Evolutionary conservation across 2,797 vertebrate species (phyloP).

Genomic region (Platyrinchus mystaceus): DNA sequence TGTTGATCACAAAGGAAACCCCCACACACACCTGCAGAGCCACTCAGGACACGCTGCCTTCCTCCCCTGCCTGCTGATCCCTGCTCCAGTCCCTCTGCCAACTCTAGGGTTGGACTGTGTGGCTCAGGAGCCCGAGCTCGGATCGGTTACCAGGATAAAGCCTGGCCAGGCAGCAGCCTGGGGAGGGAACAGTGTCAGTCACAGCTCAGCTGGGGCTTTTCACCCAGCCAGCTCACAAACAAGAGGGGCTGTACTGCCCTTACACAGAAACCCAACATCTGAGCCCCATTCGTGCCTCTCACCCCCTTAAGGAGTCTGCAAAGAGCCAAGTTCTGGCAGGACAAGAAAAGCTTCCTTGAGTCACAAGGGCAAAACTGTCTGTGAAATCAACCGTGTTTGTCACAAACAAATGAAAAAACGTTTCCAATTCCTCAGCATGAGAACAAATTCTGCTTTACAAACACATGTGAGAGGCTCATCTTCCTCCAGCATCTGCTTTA

Average conservation of each 20-base stretch:
- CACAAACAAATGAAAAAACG: not conserved
- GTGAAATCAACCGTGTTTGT: not conserved
- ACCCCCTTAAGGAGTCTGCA: not conserved
- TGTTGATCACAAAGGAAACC: not conserved
- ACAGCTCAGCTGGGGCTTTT: not conserved
- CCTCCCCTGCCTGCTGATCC: not conserved
- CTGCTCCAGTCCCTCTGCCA: not conserved
- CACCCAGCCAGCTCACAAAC: not conserved
- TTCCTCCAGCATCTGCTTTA: not conserved
- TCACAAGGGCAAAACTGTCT: not conserved
- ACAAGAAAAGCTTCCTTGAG: not conserved
- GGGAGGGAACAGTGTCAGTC: not conserved
- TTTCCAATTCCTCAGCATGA: not conserved
- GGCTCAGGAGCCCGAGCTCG: accelerated
- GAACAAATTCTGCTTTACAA: not conserved
- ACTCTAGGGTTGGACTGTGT: accelerated
- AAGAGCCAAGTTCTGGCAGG: not conserved
- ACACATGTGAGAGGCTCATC: not conserved
- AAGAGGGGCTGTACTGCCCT: constrained; percentile 76
- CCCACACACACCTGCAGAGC: not conserved
- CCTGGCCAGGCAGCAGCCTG: not conserved
- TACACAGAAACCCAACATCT: constrained; percentile 61
- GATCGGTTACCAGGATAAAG: accelerated
- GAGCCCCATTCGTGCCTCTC: constrained; percentile 17
- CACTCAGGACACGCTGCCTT: not conserved